Evolutionary conservation across 2,888 invertebrate genomes (phyloP).

Genomic region (Morpho helenor): DNA sequence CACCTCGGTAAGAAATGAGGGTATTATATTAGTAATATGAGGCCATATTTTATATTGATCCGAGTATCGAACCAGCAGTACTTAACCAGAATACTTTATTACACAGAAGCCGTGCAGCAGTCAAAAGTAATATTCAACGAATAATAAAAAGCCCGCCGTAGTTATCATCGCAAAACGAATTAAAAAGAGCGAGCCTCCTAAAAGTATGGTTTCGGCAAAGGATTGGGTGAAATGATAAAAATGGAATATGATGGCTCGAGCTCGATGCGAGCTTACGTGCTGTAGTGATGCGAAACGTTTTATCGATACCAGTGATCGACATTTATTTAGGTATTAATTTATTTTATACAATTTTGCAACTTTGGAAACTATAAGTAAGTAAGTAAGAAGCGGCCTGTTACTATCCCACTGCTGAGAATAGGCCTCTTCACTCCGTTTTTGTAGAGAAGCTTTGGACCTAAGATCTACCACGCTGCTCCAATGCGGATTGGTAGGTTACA

Average conservation of each 20-base stretch:
- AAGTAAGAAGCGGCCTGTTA: background rate
- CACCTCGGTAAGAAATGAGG: no score
- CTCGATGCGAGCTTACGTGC: slow-evolving; percentile 39
- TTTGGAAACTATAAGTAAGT: background rate
- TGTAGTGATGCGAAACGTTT: slow-evolving; percentile 24
- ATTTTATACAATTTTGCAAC: no score
- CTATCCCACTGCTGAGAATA: no score
- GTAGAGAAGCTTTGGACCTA: no score
- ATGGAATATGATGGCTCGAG: slow-evolving; percentile 63
- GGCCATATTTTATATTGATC: no score
- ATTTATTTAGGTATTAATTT: no score
- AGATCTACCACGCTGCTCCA: no score
- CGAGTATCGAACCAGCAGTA: slow-evolving; percentile 23
- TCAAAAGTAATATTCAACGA: slow-evolving; percentile 54
- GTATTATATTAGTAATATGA: no score
- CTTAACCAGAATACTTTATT: slow-evolving; percentile 26
- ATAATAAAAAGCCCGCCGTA: slow-evolving; percentile 45
- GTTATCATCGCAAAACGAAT: slow-evolving; percentile 74
- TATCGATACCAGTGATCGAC: slow-evolving; percentile 11
- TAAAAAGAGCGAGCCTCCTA: slow-evolving; percentile 54
- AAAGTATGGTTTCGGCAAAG: slow-evolving; percentile 74
- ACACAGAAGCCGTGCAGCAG: slow-evolving; percentile 47
- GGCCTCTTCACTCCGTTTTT: no score
- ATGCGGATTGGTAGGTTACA: no score
- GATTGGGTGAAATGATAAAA: slow-evolving; percentile 71